Base-by-base conservation (phyloP, 1,140 invertebrate species). In the Agraylea sexmaculata region DNA sequence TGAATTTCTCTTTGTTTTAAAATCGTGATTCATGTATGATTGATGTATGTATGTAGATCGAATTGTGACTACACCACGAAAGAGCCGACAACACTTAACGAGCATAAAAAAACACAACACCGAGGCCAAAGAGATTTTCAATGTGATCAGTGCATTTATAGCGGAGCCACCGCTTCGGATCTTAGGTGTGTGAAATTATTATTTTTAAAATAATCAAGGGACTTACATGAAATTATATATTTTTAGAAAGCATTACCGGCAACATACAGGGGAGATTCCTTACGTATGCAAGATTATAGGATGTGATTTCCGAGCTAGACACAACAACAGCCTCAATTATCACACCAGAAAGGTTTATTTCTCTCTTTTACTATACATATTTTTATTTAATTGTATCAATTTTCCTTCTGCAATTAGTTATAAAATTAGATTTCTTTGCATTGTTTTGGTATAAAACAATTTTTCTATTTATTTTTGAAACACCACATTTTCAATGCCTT, bases 271-370 rank as follows among this genome's bases (percentile, higher is more conserved):
- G 7, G 49, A 47, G 36, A 47, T 45, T 15, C 49, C 46, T 6
- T 51, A 48, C 40, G 40, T 18, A 16, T 51, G 49, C 16, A 41
- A 25, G n/a, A 35, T 44, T 12, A 39, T 19, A 4, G 49, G 49
- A 30, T 51, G 49, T 33, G 23, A 45, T 11, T 51, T 42, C 31
- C 38, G 39, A 32, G 49, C 45, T 2, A 47, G 43, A 17, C 49
- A 51, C 20, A 47, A 45, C 37, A 51, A 51, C 19, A 47, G 43
- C 29, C 43, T 51, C 2, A 43, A 45, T 8, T 51, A 51, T 28
- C 49, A 51, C 40, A 47, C 45, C 11, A 51, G 43, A 32, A 51
- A 50, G 40, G 49, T 50, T 25, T 20, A 38, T 7, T 36, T 36
- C 8, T 17, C 10, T 20, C 11, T 11, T 38, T 38, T 5, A 11